A percentile compares a stretch with the other conserved stretches of the same genome.
Conservation (phyloP, 2,797 vertebrate species). For the Argentina silus region DNA sequence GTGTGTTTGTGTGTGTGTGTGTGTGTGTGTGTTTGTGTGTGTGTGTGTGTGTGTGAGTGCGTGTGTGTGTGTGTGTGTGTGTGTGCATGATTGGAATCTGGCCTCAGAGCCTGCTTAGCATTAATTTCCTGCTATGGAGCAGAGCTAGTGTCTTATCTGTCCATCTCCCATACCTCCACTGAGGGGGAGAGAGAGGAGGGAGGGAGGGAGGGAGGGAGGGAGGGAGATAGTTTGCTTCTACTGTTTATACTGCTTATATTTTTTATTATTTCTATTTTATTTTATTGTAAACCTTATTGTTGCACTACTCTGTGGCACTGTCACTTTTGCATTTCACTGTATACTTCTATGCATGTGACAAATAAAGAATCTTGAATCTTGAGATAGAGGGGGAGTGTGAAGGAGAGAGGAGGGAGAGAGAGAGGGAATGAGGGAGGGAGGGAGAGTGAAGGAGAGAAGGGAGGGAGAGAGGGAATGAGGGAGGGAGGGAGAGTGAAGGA, state of each 20-base stretch:
- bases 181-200: neutral
- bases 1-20: too few relatives aligned
- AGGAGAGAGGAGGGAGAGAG: neutral
- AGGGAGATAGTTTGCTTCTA: too few relatives aligned
- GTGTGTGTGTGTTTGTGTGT: neutral
- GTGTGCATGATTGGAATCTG: neutral
- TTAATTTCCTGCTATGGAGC: conserved; percentile 23
- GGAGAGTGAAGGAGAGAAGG: neutral
- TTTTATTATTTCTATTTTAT: too few relatives aligned
- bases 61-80: neutral
- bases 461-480: neutral
- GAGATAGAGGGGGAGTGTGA: too few relatives aligned
- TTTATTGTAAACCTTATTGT: too few relatives aligned
- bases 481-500: neutral
- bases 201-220: neutral
- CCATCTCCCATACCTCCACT: neutral
- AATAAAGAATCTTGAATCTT: too few relatives aligned
- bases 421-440: neutral
- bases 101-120: neutral
- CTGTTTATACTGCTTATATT: too few relatives aligned
- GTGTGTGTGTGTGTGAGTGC: neutral
- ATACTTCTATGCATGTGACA: too few relatives aligned
- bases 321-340: too few relatives aligned
- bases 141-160: conserved; percentile 6
- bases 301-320: too few relatives aligned